These are phyloP conservation scores for Polypedilum pembai DNA, from an alignment of 1,140 invertebrate species.

Conservation along the genomic window DNA sequence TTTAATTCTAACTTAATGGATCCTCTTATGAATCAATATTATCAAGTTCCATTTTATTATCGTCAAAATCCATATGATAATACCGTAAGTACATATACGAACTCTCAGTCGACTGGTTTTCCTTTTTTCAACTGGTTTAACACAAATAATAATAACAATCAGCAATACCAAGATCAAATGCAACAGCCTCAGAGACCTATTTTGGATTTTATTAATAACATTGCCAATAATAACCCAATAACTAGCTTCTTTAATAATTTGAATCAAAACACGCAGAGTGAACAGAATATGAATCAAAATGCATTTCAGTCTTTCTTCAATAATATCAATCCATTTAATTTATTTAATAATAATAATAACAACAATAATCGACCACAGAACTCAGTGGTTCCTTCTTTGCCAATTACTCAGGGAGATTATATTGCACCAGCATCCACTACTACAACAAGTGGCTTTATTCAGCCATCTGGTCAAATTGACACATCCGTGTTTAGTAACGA, in stretches of 20 bases:
- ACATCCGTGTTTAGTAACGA: neutral
- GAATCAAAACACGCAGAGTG: neutral
- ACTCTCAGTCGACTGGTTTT: neutral
- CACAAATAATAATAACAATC: neutral
- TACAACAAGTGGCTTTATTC: neutral
- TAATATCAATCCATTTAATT: constrained; percentile 21
- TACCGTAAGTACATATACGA: constrained; percentile 11
- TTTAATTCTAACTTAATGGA: neutral
- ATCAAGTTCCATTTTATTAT: constrained; percentile 4
- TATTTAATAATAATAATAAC: constrained; percentile 7
- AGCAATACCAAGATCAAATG: neutral
- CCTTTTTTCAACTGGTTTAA: constrained; percentile 25
- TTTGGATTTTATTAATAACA: neutral
- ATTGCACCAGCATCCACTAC: neutral
- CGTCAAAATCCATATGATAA: constrained; percentile 18
- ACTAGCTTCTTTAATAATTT: neutral
- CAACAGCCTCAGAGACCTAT: constrained; percentile 4
- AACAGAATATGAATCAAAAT: neutral
- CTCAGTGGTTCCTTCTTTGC: neutral
- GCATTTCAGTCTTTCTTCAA: neutral
- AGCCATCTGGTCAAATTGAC: neutral
- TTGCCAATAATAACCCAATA: constrained; percentile 15
- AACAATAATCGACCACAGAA: neutral
- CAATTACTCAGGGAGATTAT: neutral
- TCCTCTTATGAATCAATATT: neutral